Evolutionary conservation across 2,113 vertebrate genomes (phyloP), one percentile per base, ranked within the genome.

Genomic region (Ammodytes dubius): DNA sequence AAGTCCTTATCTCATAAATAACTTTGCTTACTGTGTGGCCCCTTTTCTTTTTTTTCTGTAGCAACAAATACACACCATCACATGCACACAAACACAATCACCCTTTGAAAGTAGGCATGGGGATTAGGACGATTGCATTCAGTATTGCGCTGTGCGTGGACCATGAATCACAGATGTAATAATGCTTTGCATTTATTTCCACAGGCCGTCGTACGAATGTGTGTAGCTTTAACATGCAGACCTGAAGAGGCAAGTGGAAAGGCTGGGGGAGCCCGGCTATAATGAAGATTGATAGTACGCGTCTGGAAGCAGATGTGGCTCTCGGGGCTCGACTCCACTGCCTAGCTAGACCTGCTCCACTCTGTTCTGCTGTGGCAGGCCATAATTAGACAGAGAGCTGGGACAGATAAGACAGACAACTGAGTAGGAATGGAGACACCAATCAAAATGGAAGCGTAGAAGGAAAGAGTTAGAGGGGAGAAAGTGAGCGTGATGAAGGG

Each of bases 381-480:
- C 89, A 88, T 92, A 93, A 92, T 93, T 93, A 93, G 89, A 94
- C 76, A 85, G 87, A 91, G 85, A 78, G 83, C 65, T 85, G 86
- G 82, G 77, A 90, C 87, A 89, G 86, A 76, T 83, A 85, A 2
- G 75, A 80, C 83, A 90, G 88, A 91, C 82, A 84, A 87, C 57
- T n/a, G 86, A 89, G 88, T 86, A 81, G 63, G 57, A 84, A 80
- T 70, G 83, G 83, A 81, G 82, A 85, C 70, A 40, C 77, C n/a
- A 57, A 65, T 71, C 27, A 54, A 86, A 86, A 88, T 74, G 82
- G 79, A 79, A 84, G 77, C 78, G n/a, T 0, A 59, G 76, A 74
- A 59, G 71, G 83, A 76, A 89, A 84, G 84, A 92, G 88, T 71
- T 87, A 35, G 67, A 27, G 56, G 66, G 27, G 77, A 86, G 76